A percentile compares a stretch with the other conserved stretches of the same genome.
These are phyloP conservation scores for Leptodactylus fallax DNA, from an alignment of 2,797 vertebrate genomes.

Conservation along the genomic window DNA sequence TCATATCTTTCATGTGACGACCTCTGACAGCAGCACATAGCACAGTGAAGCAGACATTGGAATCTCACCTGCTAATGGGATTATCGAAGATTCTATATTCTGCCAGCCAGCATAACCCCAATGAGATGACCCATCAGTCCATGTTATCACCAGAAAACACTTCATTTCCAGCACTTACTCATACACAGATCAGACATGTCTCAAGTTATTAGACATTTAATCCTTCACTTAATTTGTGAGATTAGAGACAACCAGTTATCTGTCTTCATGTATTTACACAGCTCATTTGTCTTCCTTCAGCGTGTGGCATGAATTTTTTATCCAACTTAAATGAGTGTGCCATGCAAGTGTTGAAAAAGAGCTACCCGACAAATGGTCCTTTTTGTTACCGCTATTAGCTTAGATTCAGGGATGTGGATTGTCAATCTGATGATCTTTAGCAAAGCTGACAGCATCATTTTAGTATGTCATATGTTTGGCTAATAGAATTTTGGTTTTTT, in stretches of 20 bases:
- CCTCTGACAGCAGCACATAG: neutral
- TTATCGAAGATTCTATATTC: slow-evolving; percentile 8
- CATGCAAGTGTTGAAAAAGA: slow-evolving; percentile 71
- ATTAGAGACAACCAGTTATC: slow-evolving; percentile 60
- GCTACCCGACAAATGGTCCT: slow-evolving; percentile 65
- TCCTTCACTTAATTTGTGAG: slow-evolving; percentile 35
- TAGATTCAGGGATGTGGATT: slow-evolving; percentile 64
- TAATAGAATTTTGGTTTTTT: too few species aligned
- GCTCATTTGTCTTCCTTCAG: slow-evolving; percentile 62
- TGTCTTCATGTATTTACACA: slow-evolving; percentile 65
- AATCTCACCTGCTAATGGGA: slow-evolving; percentile 34
- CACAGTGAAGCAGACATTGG: neutral
- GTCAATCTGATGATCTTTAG: slow-evolving; percentile 32
- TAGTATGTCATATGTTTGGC: neutral
- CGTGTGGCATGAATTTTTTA: slow-evolving; percentile 67
- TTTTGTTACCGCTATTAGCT: slow-evolving; percentile 65
- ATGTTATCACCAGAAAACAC: slow-evolving; percentile 33
- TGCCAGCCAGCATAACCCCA: neutral
- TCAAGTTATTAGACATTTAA: slow-evolving; percentile 53
- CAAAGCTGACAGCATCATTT: neutral
- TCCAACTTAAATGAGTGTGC: slow-evolving; percentile 63
- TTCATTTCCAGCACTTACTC: slow-evolving; percentile 35
- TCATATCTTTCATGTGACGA: neutral
- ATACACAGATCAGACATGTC: slow-evolving; percentile 35
- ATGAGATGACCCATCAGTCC: slow-evolving; percentile 41